Conservation (phyloP, 1,140 invertebrate genomes). For the Rhagoletis zephyria region DNA sequence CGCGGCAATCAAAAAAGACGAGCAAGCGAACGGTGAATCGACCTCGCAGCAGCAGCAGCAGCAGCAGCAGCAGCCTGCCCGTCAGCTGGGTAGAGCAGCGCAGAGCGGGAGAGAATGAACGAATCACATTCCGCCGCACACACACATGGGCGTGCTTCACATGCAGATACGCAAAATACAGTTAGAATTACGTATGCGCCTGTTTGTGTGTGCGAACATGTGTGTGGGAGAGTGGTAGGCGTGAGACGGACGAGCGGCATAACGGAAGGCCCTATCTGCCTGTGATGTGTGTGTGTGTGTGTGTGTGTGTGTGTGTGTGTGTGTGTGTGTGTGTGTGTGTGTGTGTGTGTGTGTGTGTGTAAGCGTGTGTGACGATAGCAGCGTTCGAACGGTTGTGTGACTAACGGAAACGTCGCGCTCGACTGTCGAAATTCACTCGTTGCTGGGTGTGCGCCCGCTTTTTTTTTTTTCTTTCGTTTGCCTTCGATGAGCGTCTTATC, state of each 20-base stretch:
- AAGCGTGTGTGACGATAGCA: neutral
- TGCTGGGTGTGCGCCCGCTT: neutral
- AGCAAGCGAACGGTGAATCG: constrained; percentile 10
- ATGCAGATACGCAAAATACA: neutral
- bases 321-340: too few species aligned
- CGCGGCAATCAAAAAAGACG: constrained; percentile 33
- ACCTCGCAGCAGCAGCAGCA: neutral
- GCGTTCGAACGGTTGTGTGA: neutral
- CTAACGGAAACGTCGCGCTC: neutral
- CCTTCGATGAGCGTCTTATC: constrained; percentile 19
- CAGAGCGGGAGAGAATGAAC: neutral
- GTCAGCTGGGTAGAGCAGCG: neutral
- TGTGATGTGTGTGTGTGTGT: neutral
- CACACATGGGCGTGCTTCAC: neutral
- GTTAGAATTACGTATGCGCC: constrained; percentile 13
- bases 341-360: neutral
- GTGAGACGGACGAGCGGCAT: neutral
- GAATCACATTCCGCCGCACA: neutral
- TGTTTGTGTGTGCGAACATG: neutral
- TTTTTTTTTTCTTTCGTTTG: neutral
- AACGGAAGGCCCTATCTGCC: constrained; percentile 25
- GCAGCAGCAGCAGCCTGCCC: neutral
- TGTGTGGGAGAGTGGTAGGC: constrained; percentile 28
- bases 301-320: neutral
- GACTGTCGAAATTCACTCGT: neutral